These are phyloP conservation scores for Plagodis pulveraria DNA, from an alignment of 2,888 invertebrate genomes.

Conservation along the genomic window DNA sequence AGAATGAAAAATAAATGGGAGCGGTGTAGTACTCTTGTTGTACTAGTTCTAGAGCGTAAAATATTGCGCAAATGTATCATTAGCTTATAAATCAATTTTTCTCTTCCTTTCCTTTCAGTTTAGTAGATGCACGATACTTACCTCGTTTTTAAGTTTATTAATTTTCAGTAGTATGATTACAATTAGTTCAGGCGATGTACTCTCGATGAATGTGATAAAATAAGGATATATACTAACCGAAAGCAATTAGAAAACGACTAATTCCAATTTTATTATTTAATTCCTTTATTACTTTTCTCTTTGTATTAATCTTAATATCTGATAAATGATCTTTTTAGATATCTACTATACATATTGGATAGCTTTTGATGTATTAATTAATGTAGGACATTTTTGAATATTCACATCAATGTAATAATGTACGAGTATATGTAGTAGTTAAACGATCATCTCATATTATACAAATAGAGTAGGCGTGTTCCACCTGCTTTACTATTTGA, in stretches of 20 bases:
- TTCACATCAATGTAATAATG: constrained; percentile 33
- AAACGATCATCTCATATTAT: constrained; percentile 23
- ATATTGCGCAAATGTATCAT: constrained; percentile 45
- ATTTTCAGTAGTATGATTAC: constrained; percentile 40
- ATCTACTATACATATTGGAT: constrained; percentile 13
- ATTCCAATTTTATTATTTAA: not conserved
- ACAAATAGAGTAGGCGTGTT: constrained; percentile 27
- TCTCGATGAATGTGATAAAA: constrained; percentile 36
- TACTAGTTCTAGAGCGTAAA: too few species aligned
- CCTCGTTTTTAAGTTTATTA: constrained; percentile 47
- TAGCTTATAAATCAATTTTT: constrained; percentile 82
- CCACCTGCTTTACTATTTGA: constrained; percentile 10
- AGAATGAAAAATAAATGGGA: constrained; percentile 59
- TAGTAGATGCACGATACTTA: constrained; percentile 50
- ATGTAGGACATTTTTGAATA: constrained; percentile 36
- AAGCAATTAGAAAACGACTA: too few species aligned
- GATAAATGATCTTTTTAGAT: constrained; percentile 9
- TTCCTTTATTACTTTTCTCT: too few species aligned
- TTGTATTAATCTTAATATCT: not conserved
- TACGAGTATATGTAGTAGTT: constrained; percentile 31
- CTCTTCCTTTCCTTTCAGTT: constrained; percentile 75
- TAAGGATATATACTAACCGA: not conserved
- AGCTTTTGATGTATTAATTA: constrained; percentile 21
- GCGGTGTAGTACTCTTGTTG: too few species aligned
- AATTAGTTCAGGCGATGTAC: constrained; percentile 38